Percentiles rank a stretch among this genome's conserved stretches.
These are phyloP conservation scores for Chrysomela aeneicollis DNA, from an alignment of 2,888 invertebrate genomes.

Conservation along the genomic window DNA sequence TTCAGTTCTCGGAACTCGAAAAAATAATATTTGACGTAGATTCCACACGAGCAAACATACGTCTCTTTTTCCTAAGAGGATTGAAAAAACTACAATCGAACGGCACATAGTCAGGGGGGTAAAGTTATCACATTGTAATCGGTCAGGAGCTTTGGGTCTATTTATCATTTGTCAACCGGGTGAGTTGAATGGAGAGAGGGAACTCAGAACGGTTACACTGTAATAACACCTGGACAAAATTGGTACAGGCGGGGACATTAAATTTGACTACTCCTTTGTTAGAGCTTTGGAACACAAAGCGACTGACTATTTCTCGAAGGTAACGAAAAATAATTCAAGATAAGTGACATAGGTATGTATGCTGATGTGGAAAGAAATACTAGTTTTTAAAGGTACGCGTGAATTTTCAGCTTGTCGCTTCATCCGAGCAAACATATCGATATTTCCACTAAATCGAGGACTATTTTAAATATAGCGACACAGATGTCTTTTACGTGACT, in stretches of 20 bases:
- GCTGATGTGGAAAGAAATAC: background rate
- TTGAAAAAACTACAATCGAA: slow-evolving; percentile 32
- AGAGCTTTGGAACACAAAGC: slow-evolving; percentile 9
- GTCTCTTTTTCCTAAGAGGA: slow-evolving; percentile 22
- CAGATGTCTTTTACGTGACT: background rate
- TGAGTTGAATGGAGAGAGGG: slow-evolving; percentile 50
- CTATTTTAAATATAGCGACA: slow-evolving; percentile 1
- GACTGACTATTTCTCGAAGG: slow-evolving; percentile 1
- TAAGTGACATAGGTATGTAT: slow-evolving; percentile 17
- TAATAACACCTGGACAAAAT: slow-evolving; percentile 56
- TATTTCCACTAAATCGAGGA: background rate
- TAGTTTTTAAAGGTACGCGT: background rate
- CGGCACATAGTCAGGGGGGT: slow-evolving; percentile 44
- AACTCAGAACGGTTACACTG: slow-evolving; percentile 54
- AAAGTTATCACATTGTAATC: slow-evolving; percentile 48
- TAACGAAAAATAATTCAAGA: slow-evolving; percentile 21
- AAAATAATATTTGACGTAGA: slow-evolving; percentile 22
- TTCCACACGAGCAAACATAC: slow-evolving; percentile 24
- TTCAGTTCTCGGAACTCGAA: slow-evolving; percentile 22
- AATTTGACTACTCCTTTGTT: slow-evolving; percentile 43
- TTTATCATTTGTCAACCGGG: slow-evolving; percentile 57
- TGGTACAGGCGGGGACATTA: slow-evolving; percentile 52
- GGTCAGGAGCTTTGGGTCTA: slow-evolving; percentile 49
- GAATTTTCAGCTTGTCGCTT: background rate
- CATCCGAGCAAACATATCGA: background rate